A percentile compares a stretch with the other conserved stretches of the same genome.
phyloP scores from a whole-genome alignment of 2,888 invertebrate species.

The Anarsia innoxiella region DNA sequence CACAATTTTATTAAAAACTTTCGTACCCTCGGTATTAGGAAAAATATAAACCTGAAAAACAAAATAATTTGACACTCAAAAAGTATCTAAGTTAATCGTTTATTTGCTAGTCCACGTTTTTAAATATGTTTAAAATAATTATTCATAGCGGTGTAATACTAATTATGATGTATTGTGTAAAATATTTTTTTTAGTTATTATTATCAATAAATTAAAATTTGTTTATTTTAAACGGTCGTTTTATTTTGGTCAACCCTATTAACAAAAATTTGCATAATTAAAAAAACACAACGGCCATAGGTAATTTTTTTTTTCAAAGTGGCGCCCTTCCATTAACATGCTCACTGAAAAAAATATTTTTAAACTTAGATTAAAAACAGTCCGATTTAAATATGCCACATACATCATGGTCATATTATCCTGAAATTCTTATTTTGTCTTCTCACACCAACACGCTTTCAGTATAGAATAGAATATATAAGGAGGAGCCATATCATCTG shows the following conservation, averaged over 20 bases:
- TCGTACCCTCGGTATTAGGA: constrained; percentile 13
- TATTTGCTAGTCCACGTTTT: constrained; percentile 73
- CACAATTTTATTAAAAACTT: not conserved
- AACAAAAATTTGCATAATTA: no score
- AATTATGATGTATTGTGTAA: constrained; percentile 74
- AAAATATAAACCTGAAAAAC: constrained; percentile 23
- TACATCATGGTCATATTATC: no score
- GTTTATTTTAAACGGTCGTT: constrained; percentile 61
- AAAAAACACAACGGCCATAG: no score
- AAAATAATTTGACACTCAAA: constrained; percentile 31
- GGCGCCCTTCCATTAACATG: no score
- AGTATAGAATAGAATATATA: no score
- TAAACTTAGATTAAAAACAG: no score
- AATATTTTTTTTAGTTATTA: constrained; percentile 72
- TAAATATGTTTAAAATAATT: constrained; percentile 70
- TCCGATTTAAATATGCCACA: no score
- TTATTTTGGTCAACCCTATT: constrained; percentile 19
- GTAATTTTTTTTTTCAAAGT: no score
- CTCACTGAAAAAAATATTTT: no score
- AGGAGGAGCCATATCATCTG: no score
- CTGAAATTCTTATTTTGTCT: no score
- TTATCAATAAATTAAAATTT: constrained; percentile 75
- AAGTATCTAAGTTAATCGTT: constrained; percentile 55
- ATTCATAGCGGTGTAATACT: constrained; percentile 73
- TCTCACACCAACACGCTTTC: no score